These are phyloP conservation scores for Calephelis perditalis DNA, from an alignment of 2,888 invertebrate species.

Conservation along the genomic window DNA sequence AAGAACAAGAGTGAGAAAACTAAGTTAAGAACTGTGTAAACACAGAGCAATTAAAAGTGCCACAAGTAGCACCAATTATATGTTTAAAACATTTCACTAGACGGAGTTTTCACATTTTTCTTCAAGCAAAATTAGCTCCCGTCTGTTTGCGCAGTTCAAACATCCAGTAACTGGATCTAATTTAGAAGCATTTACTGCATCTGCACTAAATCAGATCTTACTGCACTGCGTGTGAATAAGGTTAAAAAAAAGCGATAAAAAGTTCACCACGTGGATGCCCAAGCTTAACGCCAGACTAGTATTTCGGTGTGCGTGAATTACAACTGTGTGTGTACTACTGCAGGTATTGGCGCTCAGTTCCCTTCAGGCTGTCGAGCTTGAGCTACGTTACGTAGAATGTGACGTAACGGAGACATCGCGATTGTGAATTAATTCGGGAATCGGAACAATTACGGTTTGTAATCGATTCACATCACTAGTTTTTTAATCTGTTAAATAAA, in stretches of 20 bases:
- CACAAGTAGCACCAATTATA: constrained; percentile 6
- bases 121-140: constrained; percentile 16
- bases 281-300: constrained; percentile 53
- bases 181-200: constrained; percentile 24
- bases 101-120: not conserved
- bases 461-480: constrained; percentile 1
- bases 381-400: constrained; percentile 33
- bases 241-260: constrained; percentile 28
- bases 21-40: not conserved
- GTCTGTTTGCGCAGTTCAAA: constrained; percentile 13
- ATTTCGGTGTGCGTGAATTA: constrained; percentile 46
- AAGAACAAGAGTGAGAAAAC: no score
- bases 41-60: not conserved
- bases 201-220: constrained; percentile 29
- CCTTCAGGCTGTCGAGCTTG: constrained; percentile 50
- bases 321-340: constrained; percentile 67
- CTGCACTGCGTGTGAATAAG: constrained; percentile 32
- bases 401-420: constrained; percentile 23
- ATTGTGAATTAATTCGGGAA: constrained; percentile 13
- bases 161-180: constrained; percentile 16
- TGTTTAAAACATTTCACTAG: not conserved
- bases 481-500: not conserved
- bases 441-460: constrained; percentile 9
- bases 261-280: constrained; percentile 47
- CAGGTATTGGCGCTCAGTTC: constrained; percentile 70